Conservation (phyloP, 2,888 invertebrate species). For the Torymus auratus region DNA sequence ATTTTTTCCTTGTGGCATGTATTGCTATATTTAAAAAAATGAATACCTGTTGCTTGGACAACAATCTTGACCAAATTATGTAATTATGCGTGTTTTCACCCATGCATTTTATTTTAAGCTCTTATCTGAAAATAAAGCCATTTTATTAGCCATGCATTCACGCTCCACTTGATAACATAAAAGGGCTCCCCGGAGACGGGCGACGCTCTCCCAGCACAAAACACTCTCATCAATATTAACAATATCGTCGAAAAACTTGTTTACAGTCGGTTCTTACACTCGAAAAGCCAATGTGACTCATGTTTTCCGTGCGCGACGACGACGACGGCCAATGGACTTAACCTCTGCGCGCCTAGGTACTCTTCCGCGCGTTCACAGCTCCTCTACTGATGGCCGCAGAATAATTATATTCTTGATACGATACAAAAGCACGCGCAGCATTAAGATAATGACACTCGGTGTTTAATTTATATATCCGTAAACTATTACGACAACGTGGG, state of each 20-base stretch:
- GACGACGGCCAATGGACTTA: too few species aligned
- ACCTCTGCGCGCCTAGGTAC: too few species aligned
- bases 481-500: too few species aligned
- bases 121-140: slow-evolving; percentile 44
- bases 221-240: background rate
- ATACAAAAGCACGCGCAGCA: too few species aligned
- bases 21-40: slow-evolving; percentile 9
- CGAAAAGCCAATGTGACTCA: slow-evolving; percentile 41
- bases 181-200: background rate
- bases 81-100: slow-evolving; percentile 40
- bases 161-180: slow-evolving; percentile 31
- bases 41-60: slow-evolving; percentile 42
- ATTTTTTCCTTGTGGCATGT: too few species aligned
- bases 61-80: slow-evolving; percentile 47
- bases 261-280: slow-evolving; percentile 36
- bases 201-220: background rate
- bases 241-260: slow-evolving; percentile 15
- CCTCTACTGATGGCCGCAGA: too few species aligned
- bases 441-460: too few species aligned
- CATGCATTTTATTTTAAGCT: slow-evolving; percentile 48
- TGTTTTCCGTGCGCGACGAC: slow-evolving; percentile 25
- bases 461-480: too few species aligned
- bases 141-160: slow-evolving; percentile 18
- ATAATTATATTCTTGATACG: too few species aligned
- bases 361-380: too few species aligned